Evolutionary conservation across 2,888 invertebrate species (phyloP).

Genomic region (Lymantria monacha): DNA sequence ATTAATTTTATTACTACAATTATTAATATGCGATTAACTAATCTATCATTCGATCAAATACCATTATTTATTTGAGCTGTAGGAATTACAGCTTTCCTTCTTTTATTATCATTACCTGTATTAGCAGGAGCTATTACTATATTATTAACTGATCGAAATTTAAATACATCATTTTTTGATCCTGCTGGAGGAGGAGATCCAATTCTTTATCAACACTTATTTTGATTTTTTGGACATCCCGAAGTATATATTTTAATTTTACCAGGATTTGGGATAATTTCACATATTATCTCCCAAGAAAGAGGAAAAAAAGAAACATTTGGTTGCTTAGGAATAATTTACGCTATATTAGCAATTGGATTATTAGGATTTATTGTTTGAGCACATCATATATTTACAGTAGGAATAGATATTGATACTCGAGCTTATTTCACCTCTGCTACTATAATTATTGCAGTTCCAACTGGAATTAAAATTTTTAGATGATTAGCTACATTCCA

Average conservation of each 20-base stretch:
- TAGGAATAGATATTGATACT: constrained; percentile 92
- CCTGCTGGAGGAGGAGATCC: constrained; percentile 86
- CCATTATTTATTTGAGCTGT: constrained; percentile 89
- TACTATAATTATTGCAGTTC: constrained; percentile 93
- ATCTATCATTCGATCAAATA: constrained; percentile 84
- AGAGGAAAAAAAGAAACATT: constrained; percentile 89
- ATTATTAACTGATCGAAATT: constrained; percentile 89
- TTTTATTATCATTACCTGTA: constrained; percentile 88
- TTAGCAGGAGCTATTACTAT: no score
- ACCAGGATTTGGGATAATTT: constrained; percentile 92
- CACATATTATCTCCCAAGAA: constrained; percentile 89
- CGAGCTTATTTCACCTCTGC: constrained; percentile 93
- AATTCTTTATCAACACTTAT: constrained; percentile 91
- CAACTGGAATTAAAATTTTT: constrained; percentile 93
- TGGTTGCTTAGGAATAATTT: constrained; percentile 88
- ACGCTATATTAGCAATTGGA: constrained; percentile 92
- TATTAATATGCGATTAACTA: constrained; percentile 86
- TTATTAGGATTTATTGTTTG: constrained; percentile 92
- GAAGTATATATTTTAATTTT: no score
- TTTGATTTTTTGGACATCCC: constrained; percentile 94
- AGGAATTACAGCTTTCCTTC: constrained; percentile 71
- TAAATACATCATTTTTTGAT: constrained; percentile 92
- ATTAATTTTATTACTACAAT: no score
- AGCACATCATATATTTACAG: constrained; percentile 93
- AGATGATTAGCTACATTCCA: no score